Conservation (phyloP, 1,140 invertebrate genomes). For the Monochamus saltuarius region DNA sequence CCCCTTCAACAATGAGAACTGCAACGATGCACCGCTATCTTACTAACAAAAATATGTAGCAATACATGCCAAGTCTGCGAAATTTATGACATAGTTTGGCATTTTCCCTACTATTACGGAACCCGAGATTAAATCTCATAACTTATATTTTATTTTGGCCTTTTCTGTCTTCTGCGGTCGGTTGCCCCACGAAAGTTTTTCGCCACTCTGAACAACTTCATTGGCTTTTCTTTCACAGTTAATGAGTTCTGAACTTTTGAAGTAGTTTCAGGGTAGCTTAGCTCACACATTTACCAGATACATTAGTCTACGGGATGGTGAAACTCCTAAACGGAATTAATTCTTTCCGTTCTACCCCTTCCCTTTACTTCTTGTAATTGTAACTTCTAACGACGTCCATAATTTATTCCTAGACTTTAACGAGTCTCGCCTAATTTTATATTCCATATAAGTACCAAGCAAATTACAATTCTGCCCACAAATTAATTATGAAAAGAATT, state of each 20-base stretch:
- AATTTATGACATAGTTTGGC: slow-evolving; percentile 44
- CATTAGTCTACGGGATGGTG: slow-evolving; percentile 8
- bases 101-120: slow-evolving; percentile 36
- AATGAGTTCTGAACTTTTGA: slow-evolving; percentile 35
- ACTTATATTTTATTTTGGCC: slow-evolving; percentile 46
- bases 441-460: too few species aligned
- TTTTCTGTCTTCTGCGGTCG: slow-evolving; percentile 28
- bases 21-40: slow-evolving; percentile 38
- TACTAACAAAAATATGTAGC: slow-evolving; percentile 43
- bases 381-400: too few species aligned
- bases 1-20: slow-evolving; percentile 4
- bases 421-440: too few species aligned
- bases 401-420: too few species aligned
- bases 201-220: slow-evolving; percentile 26
- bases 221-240: slow-evolving; percentile 32
- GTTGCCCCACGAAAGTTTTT: slow-evolving; percentile 23
- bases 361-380: not conserved
- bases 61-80: slow-evolving; percentile 25
- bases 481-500: too few species aligned
- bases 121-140: slow-evolving; percentile 48
- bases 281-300: not conserved
- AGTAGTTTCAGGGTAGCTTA: slow-evolving; percentile 23
- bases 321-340: slow-evolving; percentile 20
- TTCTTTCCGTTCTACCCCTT: slow-evolving; percentile 15
- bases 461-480: too few species aligned